phyloP scores from a whole-genome alignment of 2,888 invertebrate species.

The Hyposoter dolosus region DNA sequence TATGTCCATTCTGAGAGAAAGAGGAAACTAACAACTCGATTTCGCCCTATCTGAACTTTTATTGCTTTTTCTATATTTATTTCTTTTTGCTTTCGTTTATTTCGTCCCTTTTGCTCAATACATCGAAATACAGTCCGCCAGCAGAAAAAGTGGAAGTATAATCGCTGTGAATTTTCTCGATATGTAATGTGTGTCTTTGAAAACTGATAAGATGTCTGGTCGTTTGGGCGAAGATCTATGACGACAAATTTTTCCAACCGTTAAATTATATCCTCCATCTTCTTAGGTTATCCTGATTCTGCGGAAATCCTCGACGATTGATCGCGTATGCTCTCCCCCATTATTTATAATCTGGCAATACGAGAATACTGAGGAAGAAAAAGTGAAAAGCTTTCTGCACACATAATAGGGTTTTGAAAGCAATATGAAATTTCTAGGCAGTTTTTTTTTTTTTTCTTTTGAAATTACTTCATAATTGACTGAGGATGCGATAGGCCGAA shows the following conservation, averaged over 20 bases:
- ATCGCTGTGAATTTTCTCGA: not conserved
- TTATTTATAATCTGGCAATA: not conserved
- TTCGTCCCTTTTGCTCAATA: conserved; percentile 1
- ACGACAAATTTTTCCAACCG: not conserved
- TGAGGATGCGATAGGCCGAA: not conserved
- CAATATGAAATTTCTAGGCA: not conserved
- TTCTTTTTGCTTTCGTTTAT: conserved; percentile 7
- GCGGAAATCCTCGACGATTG: not conserved
- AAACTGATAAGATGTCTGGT: conserved; percentile 5
- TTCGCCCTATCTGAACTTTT: not conserved
- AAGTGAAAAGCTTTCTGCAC: not conserved
- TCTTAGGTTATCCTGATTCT: not conserved
- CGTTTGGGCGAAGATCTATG: conserved; percentile 30
- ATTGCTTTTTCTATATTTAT: conserved; percentile 9
- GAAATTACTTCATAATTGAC: conserved; percentile 28
- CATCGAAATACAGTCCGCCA: conserved; percentile 37
- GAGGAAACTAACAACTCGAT: conserved; percentile 4
- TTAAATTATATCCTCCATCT: conserved; percentile 18
- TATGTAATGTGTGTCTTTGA: not conserved
- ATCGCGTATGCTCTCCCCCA: not conserved
- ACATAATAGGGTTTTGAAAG: not conserved
- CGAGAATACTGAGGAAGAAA: not conserved
- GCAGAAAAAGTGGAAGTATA: conserved; percentile 11
- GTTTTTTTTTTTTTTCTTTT: not conserved
- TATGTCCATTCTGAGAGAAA: not conserved